Conservation (phyloP, 2,888 invertebrate species). For the Oligia fasciuncula region DNA sequence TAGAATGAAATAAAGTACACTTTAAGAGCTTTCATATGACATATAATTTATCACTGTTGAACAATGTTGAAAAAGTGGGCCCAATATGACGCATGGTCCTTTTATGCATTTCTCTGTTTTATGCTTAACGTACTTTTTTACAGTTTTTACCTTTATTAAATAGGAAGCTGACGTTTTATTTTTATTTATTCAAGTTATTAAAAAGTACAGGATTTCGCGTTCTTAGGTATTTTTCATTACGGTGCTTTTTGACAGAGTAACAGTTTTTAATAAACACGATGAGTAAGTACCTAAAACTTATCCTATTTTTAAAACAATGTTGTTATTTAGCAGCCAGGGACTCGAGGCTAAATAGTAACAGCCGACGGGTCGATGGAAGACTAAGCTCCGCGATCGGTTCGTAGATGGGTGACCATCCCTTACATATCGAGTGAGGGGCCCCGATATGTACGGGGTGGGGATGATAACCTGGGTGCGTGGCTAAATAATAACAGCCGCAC, state of each 20-base stretch:
- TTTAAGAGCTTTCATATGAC: too few relatives aligned
- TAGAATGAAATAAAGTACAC: too few relatives aligned
- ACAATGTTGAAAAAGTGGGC: too few relatives aligned
- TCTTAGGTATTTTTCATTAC: not conserved
- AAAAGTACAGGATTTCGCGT: not conserved
- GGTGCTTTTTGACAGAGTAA: not conserved
- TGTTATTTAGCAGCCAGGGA: not conserved
- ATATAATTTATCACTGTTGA: too few relatives aligned
- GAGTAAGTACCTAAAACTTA: not conserved
- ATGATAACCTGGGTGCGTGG: too few relatives aligned
- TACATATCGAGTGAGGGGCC: too few relatives aligned
- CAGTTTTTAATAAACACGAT: not conserved
- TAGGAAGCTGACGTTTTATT: not conserved
- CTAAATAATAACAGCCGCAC: too few relatives aligned
- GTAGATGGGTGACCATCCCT: not conserved
- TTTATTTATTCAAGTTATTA: not conserved
- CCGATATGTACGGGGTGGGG: too few relatives aligned
- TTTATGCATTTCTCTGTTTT: constrained; percentile 1
- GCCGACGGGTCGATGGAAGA: too few relatives aligned
- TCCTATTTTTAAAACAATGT: not conserved
- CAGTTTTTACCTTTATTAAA: not conserved
- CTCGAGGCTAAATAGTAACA: too few relatives aligned
- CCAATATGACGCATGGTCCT: too few relatives aligned
- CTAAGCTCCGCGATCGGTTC: not conserved
- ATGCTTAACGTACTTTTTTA: not conserved